Evolutionary conservation across 2,888 invertebrate species (phyloP).

Genomic region (Prosapia bicincta): DNA sequence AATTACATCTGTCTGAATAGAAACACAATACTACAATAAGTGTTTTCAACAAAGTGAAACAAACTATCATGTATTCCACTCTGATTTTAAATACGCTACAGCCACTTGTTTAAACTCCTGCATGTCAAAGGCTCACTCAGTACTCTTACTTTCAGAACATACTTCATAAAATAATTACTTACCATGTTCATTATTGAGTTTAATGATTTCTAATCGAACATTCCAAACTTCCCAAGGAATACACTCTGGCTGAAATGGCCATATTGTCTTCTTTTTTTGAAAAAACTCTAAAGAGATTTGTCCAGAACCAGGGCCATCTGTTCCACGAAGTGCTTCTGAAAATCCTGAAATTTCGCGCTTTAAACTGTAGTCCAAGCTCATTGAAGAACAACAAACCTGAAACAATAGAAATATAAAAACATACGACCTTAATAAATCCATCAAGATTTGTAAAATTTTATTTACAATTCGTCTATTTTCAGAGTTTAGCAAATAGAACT

Average conservation of each 20-base stretch:
- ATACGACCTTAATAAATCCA: too few relatives aligned
- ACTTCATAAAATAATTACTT: conserved; percentile 30
- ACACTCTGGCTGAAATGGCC: conserved; percentile 87
- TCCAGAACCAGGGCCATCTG: conserved; percentile 63
- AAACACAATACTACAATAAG: too few relatives aligned
- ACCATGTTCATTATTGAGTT: conserved; percentile 76
- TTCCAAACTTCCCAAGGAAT: conserved; percentile 99
- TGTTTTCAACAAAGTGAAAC: too few relatives aligned
- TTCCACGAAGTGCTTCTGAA: conserved; percentile 71
- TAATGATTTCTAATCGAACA: conserved; percentile 82
- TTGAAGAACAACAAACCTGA: conserved; percentile 80
- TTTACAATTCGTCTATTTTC: too few relatives aligned
- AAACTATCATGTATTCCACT: too few relatives aligned
- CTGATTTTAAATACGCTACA: too few relatives aligned
- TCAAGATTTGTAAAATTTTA: too few relatives aligned
- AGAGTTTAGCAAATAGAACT: too few relatives aligned
- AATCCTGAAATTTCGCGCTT: conserved; percentile 74
- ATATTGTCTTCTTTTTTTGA: conserved; percentile 83
- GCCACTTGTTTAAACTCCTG: too few relatives aligned
- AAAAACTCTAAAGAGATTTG: conserved; percentile 95
- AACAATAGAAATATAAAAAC: too few relatives aligned
- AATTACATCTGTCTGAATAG: too few relatives aligned
- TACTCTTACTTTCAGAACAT: neutral
- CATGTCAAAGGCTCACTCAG: too few relatives aligned
- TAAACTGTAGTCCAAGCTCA: conserved; percentile 65